Evolutionary conservation across 2,888 invertebrate species (phyloP), one percentile per base, ranked within the genome.

Genomic region (Craniophora ligustri): DNA sequence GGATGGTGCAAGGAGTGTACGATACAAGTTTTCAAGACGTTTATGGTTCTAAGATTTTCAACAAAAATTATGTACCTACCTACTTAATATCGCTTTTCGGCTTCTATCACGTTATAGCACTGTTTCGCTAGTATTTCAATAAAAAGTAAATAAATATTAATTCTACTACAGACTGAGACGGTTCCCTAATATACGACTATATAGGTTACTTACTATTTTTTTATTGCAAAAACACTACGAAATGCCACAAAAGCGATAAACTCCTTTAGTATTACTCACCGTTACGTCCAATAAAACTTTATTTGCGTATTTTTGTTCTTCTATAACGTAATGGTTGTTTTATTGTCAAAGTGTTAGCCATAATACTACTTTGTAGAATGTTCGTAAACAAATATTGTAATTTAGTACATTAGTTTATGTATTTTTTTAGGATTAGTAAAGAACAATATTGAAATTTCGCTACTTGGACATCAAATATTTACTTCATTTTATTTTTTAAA

Each of bases 221-320:
- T 36, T 28, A 7, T 36, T 36, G 28, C 32, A 38, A 55, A 47
- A 19, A 30, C 39, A 42, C 26, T 26, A 26, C 4, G 31, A 46
- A 44, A 60, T 31, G 19, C 36, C 40, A 30, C 11, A 26, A 47
- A 19, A 28, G 28, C 11, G 16, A 48, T 67, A 65, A 51, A 67
- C 44, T 5, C 26, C 18, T 63, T 51, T 48, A 48, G 38, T 57
- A 48, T 47, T 47, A 28, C 42, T 38, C 8, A 36, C 14, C 7
- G 40, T 34, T 49, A 38, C 8, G 28, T 26, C 13, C 21, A 51
- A 49, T 68, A 68, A 57, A 63, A 63, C 4, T 63, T 66, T 63
- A 57, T 63, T 50, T 57, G 23, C 31, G 50, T 57, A 57, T 68
- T 42, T 48, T 47, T 44, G 39, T 45, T 31, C 6, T 30, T 19